A percentile compares a stretch with the other conserved stretches of the same genome.
Evolutionary conservation across 2,113 vertebrate species (phyloP).

Genomic region (Pollimyrus isidori): DNA sequence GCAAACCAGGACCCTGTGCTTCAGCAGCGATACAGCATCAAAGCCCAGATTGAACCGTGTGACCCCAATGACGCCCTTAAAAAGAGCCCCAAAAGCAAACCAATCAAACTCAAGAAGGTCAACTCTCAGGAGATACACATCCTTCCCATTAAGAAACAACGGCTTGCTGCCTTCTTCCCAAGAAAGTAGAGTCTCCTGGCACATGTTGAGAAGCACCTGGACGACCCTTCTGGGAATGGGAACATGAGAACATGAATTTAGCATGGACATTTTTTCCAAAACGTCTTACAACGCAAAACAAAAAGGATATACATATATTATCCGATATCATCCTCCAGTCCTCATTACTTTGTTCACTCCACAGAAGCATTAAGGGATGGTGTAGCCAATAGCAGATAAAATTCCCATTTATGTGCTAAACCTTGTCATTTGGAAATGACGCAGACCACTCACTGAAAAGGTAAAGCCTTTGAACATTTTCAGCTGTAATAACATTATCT

Average conservation of each 20-base stretch:
- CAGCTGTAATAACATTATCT: neutral
- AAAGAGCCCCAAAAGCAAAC: constrained; percentile 84
- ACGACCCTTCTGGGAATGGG: neutral
- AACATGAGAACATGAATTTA: neutral
- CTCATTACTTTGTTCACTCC: neutral
- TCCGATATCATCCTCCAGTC: neutral
- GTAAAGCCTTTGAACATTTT: neutral
- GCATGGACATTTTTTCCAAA: neutral
- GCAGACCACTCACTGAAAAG: neutral
- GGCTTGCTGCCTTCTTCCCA: constrained; percentile 88
- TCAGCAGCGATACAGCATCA: constrained; percentile 77
- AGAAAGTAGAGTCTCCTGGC: constrained; percentile 70
- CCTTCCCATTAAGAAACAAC: constrained; percentile 96
- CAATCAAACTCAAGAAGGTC: constrained; percentile 96
- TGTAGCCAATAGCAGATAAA: neutral
- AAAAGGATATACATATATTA: neutral
- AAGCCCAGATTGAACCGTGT: constrained; percentile 66
- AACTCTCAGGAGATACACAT: constrained; percentile 97
- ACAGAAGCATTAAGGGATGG: neutral
- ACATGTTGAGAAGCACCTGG: neutral
- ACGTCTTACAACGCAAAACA: neutral
- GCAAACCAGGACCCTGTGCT: constrained; percentile 71
- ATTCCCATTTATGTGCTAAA: neutral
- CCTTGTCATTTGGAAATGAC: neutral
- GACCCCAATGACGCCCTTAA: constrained; percentile 71